Percentiles rank a stretch among this genome's conserved stretches.
These are phyloP conservation scores for Hydraecia micacea DNA, from an alignment of 2,888 invertebrate genomes.

Conservation along the genomic window DNA sequence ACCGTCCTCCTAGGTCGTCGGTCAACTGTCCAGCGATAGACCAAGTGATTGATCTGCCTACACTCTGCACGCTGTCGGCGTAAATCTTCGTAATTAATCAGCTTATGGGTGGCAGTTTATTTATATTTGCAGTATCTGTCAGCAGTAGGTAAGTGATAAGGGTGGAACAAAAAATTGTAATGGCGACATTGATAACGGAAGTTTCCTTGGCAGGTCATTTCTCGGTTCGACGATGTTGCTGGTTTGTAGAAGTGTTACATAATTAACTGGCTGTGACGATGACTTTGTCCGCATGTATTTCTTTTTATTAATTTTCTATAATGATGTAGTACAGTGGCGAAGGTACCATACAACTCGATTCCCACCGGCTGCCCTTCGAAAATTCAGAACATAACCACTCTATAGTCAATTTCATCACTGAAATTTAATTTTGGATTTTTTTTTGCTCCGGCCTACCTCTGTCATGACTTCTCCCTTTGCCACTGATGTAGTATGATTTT, in stretches of 20 bases:
- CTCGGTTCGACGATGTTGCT: neutral
- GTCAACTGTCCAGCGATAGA: constrained; percentile 65
- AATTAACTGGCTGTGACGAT: neutral
- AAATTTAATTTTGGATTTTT: too few species aligned
- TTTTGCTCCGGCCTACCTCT: too few species aligned
- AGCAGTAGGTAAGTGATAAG: constrained; percentile 14
- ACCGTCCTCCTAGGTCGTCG: constrained; percentile 56
- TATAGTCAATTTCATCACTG: too few species aligned
- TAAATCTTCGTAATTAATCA: constrained; percentile 66
- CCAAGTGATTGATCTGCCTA: constrained; percentile 71
- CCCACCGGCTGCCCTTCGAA: too few species aligned
- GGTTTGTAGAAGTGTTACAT: constrained; percentile 1
- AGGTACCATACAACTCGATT: too few species aligned
- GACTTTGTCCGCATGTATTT: neutral
- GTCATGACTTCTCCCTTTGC: too few species aligned
- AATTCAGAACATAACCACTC: too few species aligned
- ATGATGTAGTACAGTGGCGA: too few species aligned
- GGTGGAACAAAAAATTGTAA: constrained; percentile 30
- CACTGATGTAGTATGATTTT: too few species aligned
- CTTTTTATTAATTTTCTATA: neutral
- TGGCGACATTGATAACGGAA: constrained; percentile 19
- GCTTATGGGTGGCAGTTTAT: constrained; percentile 52
- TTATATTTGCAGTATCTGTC: constrained; percentile 25
- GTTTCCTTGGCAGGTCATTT: constrained; percentile 21
- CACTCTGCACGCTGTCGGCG: constrained; percentile 54